phyloP scores from a whole-genome alignment of 1,140 invertebrate species.

The Cydia splendana region DNA sequence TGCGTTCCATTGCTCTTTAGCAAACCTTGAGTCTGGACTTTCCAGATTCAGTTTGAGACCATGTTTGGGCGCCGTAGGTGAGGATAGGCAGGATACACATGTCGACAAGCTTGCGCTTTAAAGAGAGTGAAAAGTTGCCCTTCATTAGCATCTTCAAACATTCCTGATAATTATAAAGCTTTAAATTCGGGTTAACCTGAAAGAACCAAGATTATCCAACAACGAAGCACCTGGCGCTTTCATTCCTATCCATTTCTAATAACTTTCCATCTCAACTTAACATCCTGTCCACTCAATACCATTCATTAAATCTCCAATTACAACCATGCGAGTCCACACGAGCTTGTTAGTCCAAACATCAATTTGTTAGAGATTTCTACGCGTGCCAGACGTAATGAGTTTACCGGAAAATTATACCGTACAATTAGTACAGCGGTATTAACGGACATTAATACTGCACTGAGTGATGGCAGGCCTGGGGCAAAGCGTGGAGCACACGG shows the following conservation, averaged over 20 bases:
- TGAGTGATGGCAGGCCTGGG: conserved; percentile 64
- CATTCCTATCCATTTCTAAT: conserved; percentile 9
- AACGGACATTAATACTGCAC: conserved; percentile 62
- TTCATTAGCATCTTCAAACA: too few species aligned
- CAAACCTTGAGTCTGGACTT: too few species aligned
- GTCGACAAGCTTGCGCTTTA: too few species aligned
- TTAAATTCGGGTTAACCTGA: background rate
- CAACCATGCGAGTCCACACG: conserved; percentile 7
- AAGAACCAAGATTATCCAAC: background rate
- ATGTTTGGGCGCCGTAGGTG: too few species aligned
- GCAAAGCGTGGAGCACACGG: conserved; percentile 37
- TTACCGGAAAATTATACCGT: conserved; percentile 66
- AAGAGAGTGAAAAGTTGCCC: too few species aligned
- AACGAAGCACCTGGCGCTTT: background rate
- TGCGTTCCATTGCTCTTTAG: too few species aligned
- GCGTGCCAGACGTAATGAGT: conserved; percentile 64
- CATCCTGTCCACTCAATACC: conserved; percentile 27
- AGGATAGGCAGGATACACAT: too few species aligned
- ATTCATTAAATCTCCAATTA: conserved; percentile 27
- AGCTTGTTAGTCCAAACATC: conserved; percentile 37
- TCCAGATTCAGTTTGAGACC: too few species aligned
- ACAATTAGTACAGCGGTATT: conserved; percentile 70
- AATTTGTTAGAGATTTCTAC: conserved; percentile 54
- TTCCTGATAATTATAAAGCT: too few species aligned
- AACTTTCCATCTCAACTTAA: conserved; percentile 15